Evolutionary conservation across 2,888 invertebrate species (phyloP).

Genomic region (Hesperia comma): DNA sequence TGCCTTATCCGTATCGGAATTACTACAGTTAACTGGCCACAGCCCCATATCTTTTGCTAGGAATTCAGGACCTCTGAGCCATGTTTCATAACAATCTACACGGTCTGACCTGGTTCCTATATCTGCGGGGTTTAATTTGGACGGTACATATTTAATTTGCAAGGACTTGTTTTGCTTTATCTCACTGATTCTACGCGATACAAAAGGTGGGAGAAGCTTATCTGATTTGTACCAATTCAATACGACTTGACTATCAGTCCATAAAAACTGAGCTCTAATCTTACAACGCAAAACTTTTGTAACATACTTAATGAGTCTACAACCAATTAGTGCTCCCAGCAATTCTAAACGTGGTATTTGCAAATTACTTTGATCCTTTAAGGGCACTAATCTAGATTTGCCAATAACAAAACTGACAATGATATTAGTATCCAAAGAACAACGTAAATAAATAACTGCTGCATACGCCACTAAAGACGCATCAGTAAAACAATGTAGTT

Average conservation of each 20-base stretch:
- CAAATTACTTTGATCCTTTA: conserved; percentile 35
- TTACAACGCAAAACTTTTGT: conserved; percentile 16
- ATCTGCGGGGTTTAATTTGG: conserved; percentile 29
- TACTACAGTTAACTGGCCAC: background rate
- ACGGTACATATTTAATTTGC: conserved; percentile 23
- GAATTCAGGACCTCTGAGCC: conserved; percentile 1
- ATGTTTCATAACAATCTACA: background rate
- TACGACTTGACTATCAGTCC: conserved; percentile 35
- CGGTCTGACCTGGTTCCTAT: conserved; percentile 22
- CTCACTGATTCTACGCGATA: conserved; percentile 25
- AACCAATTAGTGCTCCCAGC: conserved; percentile 30
- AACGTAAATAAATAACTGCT: too few relatives aligned
- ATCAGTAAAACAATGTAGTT: background rate
- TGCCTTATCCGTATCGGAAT: background rate
- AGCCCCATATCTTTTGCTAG: background rate
- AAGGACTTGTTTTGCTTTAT: conserved; percentile 27
- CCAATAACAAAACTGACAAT: conserved; percentile 41
- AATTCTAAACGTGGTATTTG: conserved; percentile 31
- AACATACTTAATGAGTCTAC: conserved; percentile 28
- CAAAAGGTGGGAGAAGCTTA: conserved; percentile 22
- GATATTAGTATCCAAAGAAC: conserved; percentile 25
- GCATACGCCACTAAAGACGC: too few relatives aligned
- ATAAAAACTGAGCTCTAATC: conserved; percentile 19
- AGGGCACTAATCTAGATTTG: conserved; percentile 38
- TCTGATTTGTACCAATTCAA: conserved; percentile 28